Evolutionary conservation across 2,888 invertebrate species (phyloP).

Genomic region (Eledona agricola): DNA sequence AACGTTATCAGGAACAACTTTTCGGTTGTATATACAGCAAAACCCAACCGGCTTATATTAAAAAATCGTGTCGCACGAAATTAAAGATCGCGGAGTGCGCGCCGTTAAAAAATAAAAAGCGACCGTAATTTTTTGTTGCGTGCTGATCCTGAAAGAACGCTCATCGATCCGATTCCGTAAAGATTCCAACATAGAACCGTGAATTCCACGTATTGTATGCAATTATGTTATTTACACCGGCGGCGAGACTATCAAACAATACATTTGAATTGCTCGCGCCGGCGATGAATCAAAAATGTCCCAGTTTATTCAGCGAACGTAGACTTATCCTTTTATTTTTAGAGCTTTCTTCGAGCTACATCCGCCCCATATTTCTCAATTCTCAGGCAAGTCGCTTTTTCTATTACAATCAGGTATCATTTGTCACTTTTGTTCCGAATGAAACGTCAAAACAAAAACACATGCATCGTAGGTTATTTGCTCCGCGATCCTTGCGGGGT

Average conservation of each 20-base stretch:
- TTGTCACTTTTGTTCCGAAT: slow-evolving; percentile 23
- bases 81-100: slow-evolving; percentile 10
- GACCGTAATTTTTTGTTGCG: slow-evolving; percentile 15
- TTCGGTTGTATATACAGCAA: too few relatives aligned
- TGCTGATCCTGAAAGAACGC: slow-evolving; percentile 13
- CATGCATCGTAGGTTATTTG: slow-evolving; percentile 14
- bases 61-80: slow-evolving; percentile 16
- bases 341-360: slow-evolving; percentile 10
- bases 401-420: slow-evolving; percentile 27
- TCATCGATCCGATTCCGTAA: slow-evolving; percentile 9
- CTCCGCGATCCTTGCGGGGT: slow-evolving; percentile 4
- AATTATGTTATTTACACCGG: slow-evolving; percentile 8
- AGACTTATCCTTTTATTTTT: too few relatives aligned
- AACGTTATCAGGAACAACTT: too few relatives aligned
- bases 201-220: slow-evolving; percentile 9
- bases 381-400: slow-evolving; percentile 24
- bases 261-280: too few relatives aligned
- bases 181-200: slow-evolving; percentile 16
- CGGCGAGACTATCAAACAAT: too few relatives aligned
- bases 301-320: too few relatives aligned
- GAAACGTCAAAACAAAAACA: slow-evolving; percentile 22
- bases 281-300: too few relatives aligned
- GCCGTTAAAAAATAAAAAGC: slow-evolving; percentile 5
- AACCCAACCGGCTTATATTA: too few relatives aligned
- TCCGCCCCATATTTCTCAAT: slow-evolving; percentile 20